Base-by-base conservation (phyloP, 2,888 invertebrate genomes). In the Andrena bicolor region DNA sequence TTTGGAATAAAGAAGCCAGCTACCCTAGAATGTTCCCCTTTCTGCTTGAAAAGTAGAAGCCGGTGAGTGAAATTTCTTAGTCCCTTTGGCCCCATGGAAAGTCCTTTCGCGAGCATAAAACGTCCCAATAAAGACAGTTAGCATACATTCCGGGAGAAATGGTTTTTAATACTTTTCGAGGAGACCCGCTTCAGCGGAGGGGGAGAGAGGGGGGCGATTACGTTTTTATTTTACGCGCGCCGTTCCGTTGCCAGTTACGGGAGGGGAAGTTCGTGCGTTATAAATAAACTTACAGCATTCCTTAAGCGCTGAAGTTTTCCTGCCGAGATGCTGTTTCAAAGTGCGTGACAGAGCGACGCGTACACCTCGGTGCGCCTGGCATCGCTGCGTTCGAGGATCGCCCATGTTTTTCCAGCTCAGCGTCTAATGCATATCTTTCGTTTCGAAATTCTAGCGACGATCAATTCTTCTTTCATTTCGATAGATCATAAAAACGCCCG, bases 121-220 rank as follows among this genome's bases (percentile, higher is more conserved):
- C 28, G 51, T 30, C 35, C 13, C 28, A 65, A 73, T 51, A 56
- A 73, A 68, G 53, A 10, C 66, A 16, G 48, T 56, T 64, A 16
- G 51, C 49, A 73, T n/a, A 48, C 51, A 49, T 66, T 73, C 30
- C 8, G 10, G n/a, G 13, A 23, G 41, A 65, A 73, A 73, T 61
- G 49, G 41, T 61, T 78, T 66, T 71, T 69, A 71, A 76, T 71
- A 32, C 26, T 32, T 68, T 41, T n/a, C 41, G 32, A 68, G 41
- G 41, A 41, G 26, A 41, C 49, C 23, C 64, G 41, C n/a, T 28
- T 49, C 66, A n/a, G 20, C n/a, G 41, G n/a, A n/a, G 0, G 13
- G 49, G 53, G 35, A n/a, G 61, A 3, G 13, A 73, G 41, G 41
- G 41, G 1, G 7, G 32, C 48, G 60, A 74, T 74, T 74, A 56